A percentile compares a stretch with the other conserved stretches of the same genome.
phyloP scores from a whole-genome alignment of 2,888 invertebrate genomes.

The Gibbula magus region DNA sequence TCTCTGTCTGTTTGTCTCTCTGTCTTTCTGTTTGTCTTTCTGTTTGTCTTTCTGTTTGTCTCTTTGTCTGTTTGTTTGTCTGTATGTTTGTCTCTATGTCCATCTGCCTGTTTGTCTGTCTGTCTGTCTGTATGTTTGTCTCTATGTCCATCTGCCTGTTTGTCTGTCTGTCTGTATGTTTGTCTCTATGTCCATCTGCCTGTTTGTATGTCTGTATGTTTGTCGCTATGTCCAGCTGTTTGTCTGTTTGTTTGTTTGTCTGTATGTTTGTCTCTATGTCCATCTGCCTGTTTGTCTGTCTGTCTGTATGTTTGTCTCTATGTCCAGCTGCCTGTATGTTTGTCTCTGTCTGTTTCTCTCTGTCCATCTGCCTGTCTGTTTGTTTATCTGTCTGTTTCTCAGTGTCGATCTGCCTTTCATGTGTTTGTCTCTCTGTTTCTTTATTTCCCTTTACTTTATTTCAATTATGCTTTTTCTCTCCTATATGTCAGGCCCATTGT shows the following conservation, averaged over 20 bases:
- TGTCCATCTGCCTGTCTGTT: not conserved
- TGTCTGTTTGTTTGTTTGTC: conserved; percentile 12
- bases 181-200: conserved; percentile 28
- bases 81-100: not conserved
- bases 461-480: too few species aligned
- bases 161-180: conserved; percentile 20
- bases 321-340: too few species aligned
- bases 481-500: too few species aligned
- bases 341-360: not conserved
- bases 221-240: conserved; percentile 26
- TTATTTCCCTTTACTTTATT: too few species aligned
- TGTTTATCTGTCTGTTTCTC: not conserved
- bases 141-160: not conserved
- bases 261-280: not conserved
- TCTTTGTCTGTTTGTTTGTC: not conserved
- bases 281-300: too few species aligned
- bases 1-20: not conserved
- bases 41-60: not conserved
- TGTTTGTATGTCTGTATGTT: too few species aligned
- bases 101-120: not conserved
- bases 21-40: not conserved
- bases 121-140: conserved; percentile 18
- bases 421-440: not conserved
- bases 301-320: not conserved
- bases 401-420: too few species aligned